Percentiles rank a stretch among this genome's conserved stretches.
Evolutionary conservation across 2,888 invertebrate genomes (phyloP).

Genomic region (Eurytoma californica): DNA sequence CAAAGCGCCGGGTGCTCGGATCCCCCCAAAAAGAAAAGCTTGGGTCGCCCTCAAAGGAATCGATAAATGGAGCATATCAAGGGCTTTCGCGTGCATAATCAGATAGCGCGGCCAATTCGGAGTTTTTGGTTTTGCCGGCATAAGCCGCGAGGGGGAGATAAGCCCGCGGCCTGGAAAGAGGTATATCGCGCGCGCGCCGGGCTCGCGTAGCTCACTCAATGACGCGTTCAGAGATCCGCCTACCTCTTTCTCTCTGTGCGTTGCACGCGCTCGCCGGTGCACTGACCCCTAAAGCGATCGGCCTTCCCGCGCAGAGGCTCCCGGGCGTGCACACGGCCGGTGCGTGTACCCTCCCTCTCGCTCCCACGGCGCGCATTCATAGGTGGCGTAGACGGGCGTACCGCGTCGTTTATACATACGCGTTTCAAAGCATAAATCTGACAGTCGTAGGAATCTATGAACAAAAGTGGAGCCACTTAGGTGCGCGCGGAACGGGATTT

Average conservation of each 20-base stretch:
- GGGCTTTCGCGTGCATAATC: background rate
- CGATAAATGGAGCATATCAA: background rate
- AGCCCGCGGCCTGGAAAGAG: background rate
- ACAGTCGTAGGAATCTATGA: slow-evolving; percentile 69
- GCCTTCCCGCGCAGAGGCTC: background rate
- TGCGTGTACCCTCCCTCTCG: background rate
- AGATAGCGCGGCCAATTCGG: background rate
- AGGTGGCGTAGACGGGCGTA: slow-evolving; percentile 14
- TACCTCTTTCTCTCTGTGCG: background rate
- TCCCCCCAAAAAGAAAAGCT: no score
- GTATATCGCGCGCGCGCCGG: background rate
- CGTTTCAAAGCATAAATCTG: slow-evolving; percentile 64
- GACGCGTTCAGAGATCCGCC: slow-evolving; percentile 10
- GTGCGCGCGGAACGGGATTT: slow-evolving; percentile 68
- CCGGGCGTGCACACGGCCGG: slow-evolving; percentile 13
- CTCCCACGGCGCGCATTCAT: background rate
- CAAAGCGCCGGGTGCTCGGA: no score
- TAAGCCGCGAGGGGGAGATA: background rate
- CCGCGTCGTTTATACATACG: slow-evolving; percentile 31
- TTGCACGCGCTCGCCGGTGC: slow-evolving; percentile 8
- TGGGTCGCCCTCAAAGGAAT: background rate
- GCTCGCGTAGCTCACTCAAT: slow-evolving; percentile 21
- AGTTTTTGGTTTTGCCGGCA: background rate
- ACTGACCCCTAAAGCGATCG: slow-evolving; percentile 41
- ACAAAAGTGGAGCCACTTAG: slow-evolving; percentile 71